Evolutionary conservation across 2,113 vertebrate species (phyloP).

Genomic region (Eolophus roseicapilla): DNA sequence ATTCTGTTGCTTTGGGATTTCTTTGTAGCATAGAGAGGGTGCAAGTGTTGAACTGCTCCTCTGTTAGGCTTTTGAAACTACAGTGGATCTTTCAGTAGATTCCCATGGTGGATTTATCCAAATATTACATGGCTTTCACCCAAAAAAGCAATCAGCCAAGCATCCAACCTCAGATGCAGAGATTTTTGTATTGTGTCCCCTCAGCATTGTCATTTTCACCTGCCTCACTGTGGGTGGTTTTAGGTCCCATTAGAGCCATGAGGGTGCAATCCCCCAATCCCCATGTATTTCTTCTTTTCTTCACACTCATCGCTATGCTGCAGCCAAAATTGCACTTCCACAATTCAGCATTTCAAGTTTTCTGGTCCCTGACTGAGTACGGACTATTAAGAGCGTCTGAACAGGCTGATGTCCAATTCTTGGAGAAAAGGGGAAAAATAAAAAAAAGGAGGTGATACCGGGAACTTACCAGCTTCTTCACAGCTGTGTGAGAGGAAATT

Average conservation of each 20-base stretch:
- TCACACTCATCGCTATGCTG: neutral
- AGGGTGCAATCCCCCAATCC: neutral
- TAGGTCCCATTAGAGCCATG: neutral
- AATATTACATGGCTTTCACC: neutral
- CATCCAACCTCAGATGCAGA: accelerated
- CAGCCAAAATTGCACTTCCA: neutral
- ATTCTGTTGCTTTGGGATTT: neutral
- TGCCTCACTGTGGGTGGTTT: neutral
- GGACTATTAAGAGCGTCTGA: neutral
- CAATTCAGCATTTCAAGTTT: neutral
- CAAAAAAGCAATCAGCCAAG: neutral
- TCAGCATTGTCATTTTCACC: neutral
- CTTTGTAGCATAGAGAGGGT: neutral
- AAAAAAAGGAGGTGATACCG: neutral
- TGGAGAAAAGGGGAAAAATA: neutral
- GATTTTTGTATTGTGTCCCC: neutral
- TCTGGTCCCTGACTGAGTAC: neutral
- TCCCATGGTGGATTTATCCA: neutral
- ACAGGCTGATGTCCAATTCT: neutral
- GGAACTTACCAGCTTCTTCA: neutral
- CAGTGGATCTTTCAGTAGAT: neutral
- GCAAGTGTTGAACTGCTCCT: neutral
- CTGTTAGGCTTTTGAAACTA: neutral
- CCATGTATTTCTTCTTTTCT: neutral
- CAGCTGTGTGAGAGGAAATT: neutral